Evolutionary conservation across 2,888 invertebrate genomes (phyloP).

Genomic region (Nomada fabriciana): DNA sequence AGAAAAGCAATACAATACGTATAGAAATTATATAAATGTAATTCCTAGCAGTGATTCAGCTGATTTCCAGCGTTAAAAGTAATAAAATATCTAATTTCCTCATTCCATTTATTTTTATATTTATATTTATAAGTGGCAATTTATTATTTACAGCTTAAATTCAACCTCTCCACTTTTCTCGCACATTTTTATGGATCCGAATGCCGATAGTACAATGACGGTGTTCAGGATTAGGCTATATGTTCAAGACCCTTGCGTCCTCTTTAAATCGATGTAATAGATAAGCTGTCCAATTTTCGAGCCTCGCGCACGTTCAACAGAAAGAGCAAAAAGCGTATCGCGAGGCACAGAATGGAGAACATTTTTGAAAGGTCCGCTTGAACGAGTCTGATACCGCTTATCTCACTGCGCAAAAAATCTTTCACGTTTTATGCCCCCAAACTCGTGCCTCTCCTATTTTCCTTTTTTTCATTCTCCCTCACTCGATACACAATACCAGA

Average conservation of each 20-base stretch:
- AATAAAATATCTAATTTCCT: no score
- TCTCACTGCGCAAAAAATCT: constrained; percentile 13
- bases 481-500: no score
- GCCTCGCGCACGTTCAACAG: constrained; percentile 12
- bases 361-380: constrained; percentile 36
- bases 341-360: neutral
- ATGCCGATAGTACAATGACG: neutral
- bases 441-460: no score
- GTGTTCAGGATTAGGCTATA: neutral
- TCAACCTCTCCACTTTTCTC: no score
- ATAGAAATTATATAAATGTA: neutral
- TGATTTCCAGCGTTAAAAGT: no score
- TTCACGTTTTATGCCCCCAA: no score
- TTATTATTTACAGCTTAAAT: no score
- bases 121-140: no score
- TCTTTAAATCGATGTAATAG: constrained; percentile 40
- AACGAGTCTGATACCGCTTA: constrained; percentile 37
- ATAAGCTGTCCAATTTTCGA: constrained; percentile 37
- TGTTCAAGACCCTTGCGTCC: neutral
- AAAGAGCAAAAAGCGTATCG: constrained; percentile 21
- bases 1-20: no score
- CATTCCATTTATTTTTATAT: no score
- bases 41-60: neutral
- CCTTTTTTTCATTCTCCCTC: no score
- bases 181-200: no score